These are phyloP conservation scores for Plecturocebus donacophilus DNA, from an alignment of 2,113 vertebrate genomes.

Conservation along the genomic window DNA sequence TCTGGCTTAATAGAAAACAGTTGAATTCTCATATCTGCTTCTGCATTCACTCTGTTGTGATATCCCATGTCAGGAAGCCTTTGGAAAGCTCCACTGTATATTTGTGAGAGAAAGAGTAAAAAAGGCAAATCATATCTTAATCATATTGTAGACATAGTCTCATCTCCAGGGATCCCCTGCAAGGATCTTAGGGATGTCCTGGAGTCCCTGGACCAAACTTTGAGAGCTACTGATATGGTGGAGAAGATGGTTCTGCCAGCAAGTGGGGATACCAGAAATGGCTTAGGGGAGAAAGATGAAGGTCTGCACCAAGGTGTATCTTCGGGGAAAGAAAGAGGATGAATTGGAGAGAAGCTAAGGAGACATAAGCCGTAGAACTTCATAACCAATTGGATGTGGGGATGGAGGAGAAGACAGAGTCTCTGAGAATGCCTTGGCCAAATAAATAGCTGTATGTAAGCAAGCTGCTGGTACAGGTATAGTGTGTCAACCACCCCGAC, in stretches of 20 bases:
- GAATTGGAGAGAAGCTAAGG: neutral
- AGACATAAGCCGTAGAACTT: neutral
- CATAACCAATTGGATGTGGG: neutral
- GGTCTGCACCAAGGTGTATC: fast-evolving
- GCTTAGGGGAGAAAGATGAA: neutral
- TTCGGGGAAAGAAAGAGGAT: neutral
- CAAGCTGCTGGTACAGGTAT: neutral
- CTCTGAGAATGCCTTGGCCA: neutral
- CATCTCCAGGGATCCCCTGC: neutral
- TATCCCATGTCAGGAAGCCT: neutral
- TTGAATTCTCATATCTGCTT: neutral
- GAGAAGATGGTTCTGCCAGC: neutral
- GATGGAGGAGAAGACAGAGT: neutral
- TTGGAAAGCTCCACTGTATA: neutral
- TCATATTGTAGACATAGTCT: neutral
- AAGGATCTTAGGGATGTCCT: neutral
- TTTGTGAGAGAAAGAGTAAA: neutral
- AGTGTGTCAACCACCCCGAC: neutral
- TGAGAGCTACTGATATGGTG: neutral
- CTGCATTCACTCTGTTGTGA: neutral
- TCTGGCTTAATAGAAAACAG: neutral
- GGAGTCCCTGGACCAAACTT: neutral
- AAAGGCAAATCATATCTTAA: neutral
- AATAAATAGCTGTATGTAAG: neutral
- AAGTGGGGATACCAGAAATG: neutral